Conservation (phyloP, 2,888 invertebrate species). For the Megaustenia siamemsis region DNA sequence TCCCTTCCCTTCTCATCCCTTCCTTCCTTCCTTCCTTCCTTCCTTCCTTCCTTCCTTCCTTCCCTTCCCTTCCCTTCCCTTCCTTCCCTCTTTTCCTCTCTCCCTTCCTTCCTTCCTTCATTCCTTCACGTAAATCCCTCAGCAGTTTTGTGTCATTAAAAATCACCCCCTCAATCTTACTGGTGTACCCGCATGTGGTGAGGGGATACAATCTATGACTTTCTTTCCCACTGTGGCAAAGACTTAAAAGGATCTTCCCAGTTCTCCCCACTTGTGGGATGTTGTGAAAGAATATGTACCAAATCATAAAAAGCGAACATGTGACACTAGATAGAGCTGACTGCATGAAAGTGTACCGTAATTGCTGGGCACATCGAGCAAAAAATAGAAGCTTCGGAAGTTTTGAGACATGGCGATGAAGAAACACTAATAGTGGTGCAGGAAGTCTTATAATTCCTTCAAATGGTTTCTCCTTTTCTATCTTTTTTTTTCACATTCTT, state of each 20-base stretch:
- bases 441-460: no score
- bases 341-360: no score
- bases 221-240: neutral
- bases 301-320: no score
- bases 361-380: no score
- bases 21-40: constrained; percentile 28
- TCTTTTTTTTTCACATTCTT: no score
- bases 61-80: neutral
- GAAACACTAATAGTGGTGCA: no score
- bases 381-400: no score
- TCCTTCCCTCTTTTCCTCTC: neutral
- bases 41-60: neutral
- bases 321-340: no score
- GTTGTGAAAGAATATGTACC: neutral
- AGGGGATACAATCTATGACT: no score
- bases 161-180: neutral
- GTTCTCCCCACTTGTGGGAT: neutral
- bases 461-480: no score
- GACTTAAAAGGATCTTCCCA: neutral
- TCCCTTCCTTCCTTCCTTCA: neutral
- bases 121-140: neutral
- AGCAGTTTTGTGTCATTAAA: neutral
- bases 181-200: no score
- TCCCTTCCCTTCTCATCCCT: constrained; percentile 14
- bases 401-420: no score